Conservation (phyloP, 2,888 invertebrate species). For the Smittia sp. region DNA sequence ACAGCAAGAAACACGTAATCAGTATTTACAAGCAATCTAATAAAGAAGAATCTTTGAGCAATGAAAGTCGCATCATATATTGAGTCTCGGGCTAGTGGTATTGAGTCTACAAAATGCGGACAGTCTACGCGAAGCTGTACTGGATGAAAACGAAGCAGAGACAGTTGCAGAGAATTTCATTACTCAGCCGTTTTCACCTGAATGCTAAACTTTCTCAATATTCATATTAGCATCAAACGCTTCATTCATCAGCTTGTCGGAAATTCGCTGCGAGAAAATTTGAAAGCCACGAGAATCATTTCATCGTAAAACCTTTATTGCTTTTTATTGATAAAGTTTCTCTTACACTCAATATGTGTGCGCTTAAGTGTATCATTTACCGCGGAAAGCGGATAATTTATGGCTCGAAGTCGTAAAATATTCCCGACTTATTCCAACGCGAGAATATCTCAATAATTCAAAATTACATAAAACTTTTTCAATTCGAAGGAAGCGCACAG, state of each 20-base stretch:
- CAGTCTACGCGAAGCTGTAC: too few relatives aligned
- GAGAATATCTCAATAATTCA: conserved; percentile 28
- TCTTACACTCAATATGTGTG: conserved; percentile 27
- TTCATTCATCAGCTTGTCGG: neutral
- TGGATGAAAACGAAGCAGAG: too few relatives aligned
- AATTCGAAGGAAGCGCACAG: neutral
- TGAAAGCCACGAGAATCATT: neutral
- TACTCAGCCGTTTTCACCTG: too few relatives aligned
- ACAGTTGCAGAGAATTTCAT: too few relatives aligned
- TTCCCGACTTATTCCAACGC: neutral
- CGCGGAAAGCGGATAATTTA: neutral
- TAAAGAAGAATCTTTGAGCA: neutral
- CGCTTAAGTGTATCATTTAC: neutral
- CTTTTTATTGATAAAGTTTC: conserved; percentile 37
- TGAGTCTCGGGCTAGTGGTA: neutral
- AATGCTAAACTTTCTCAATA: too few relatives aligned
- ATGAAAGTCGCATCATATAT: neutral
- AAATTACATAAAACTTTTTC: conserved; percentile 36
- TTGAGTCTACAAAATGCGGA: too few relatives aligned
- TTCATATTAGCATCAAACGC: neutral
- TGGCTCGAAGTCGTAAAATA: conserved; percentile 14
- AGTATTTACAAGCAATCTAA: conserved; percentile 36
- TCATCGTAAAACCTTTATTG: conserved; percentile 36
- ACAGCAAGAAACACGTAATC: conserved; percentile 18
- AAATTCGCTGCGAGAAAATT: neutral